These are phyloP conservation scores for Cisticola juncidis DNA, from an alignment of 2,113 vertebrate species.

Conservation along the genomic window DNA sequence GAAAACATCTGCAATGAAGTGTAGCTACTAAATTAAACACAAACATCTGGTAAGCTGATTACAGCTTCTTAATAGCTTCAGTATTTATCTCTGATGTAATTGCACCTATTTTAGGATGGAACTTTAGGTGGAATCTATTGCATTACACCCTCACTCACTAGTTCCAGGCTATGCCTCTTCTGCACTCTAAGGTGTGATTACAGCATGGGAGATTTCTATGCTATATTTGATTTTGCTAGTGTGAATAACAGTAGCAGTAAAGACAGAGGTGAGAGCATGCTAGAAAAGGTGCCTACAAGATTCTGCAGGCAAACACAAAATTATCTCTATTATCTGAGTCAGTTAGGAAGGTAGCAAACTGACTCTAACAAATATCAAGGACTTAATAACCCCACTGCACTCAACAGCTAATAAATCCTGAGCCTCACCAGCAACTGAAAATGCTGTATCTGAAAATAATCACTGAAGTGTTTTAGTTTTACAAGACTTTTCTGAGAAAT, in stretches of 20 bases:
- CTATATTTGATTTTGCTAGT: neutral
- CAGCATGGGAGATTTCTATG: neutral
- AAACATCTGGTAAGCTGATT: neutral
- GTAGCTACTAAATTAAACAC: neutral
- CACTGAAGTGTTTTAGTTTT: neutral
- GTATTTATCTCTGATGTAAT: neutral
- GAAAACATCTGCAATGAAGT: neutral
- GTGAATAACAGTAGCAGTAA: neutral
- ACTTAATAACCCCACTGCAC: neutral
- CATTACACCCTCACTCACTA: neutral
- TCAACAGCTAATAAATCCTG: neutral
- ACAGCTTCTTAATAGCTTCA: neutral
- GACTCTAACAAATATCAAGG: neutral
- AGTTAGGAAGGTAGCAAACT: neutral
- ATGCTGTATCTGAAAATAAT: neutral
- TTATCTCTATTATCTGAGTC: neutral
- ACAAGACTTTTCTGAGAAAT: neutral
- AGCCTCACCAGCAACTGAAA: neutral
- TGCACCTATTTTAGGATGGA: neutral
- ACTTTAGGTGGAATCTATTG: neutral
- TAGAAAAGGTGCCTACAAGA: neutral
- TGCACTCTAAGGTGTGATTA: neutral
- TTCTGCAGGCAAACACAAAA: neutral
- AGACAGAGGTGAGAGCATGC: neutral
- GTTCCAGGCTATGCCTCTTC: neutral